A percentile compares a stretch with the other conserved stretches of the same genome.
Evolutionary conservation across 2,888 invertebrate genomes (phyloP).

Genomic region (Drosophila parthenogenetica): DNA sequence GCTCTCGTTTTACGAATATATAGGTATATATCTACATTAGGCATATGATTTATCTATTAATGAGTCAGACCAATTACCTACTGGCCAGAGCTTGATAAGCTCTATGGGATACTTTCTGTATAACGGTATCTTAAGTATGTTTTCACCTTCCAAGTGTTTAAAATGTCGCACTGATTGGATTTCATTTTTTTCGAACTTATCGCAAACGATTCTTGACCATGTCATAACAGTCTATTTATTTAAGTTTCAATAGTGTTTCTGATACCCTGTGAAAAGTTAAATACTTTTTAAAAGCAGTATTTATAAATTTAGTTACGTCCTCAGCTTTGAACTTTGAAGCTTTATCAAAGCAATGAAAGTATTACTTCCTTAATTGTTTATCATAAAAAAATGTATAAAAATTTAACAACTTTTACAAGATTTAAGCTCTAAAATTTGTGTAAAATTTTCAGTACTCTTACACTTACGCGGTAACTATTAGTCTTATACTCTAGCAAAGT

Average conservation of each 20-base stretch:
- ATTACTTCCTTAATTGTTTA: no score
- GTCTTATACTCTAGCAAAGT: neutral
- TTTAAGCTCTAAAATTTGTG: neutral
- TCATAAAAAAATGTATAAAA: no score
- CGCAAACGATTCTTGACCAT: neutral
- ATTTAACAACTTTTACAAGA: no score
- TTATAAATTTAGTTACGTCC: no score
- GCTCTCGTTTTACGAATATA: constrained; percentile 3
- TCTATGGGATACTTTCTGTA: neutral
- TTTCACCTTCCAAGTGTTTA: constrained; percentile 4
- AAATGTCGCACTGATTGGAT: constrained; percentile 13
- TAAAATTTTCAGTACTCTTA: neutral
- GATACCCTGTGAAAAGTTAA: neutral
- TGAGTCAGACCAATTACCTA: constrained; percentile 41
- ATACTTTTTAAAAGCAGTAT: neutral
- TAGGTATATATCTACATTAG: neutral
- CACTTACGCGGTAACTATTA: neutral
- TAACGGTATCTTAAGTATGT: constrained; percentile 21
- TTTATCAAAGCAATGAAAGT: no score
- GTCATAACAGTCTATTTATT: no score
- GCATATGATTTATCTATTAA: constrained; percentile 35
- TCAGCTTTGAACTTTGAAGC: no score
- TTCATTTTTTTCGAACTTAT: constrained; percentile 9
- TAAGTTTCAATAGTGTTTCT: neutral
- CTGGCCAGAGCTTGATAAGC: constrained; percentile 30